Evolutionary conservation across 2,113 vertebrate species (phyloP), one percentile per base, ranked within the genome.

Genomic region (Donacobius atricapilla): DNA sequence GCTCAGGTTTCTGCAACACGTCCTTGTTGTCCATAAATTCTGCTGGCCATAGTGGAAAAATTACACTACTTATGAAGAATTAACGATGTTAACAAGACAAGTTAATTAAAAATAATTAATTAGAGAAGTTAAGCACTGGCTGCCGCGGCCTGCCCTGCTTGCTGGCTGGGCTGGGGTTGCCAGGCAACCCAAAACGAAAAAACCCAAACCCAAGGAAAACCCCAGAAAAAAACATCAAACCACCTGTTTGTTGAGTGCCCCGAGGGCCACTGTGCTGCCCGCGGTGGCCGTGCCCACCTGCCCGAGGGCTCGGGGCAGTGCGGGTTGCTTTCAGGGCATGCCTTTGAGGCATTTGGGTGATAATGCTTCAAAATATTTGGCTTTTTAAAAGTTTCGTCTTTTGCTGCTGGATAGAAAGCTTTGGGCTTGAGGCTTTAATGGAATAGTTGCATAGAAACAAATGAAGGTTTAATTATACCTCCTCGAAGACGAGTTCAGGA

Each of bases 91-190:
- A 42, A 45, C 53, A 11, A 24, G 27, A 12, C 7, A 28, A 18
- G 42, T 9, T 47, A 56, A 44, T 42, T 30, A 37, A 37, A 18
- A 2, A 9, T 2, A 25, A 27, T 25, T 40, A 30, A 47, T 31
- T 48, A 4, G 24, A 14, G 11, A 40, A 48, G 44, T 6, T n/a
- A 15, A 24, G 19, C 16, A 3, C 1, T 1, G 16, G 48, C 48
- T 6, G 56, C 47, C 0, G 11, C 2, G 7, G 19, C 47, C 2
- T 1, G 28, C 5, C 14, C 0, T 1, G 1, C 15, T 7, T 39
- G 47, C 39, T 8, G 64, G 2, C 18, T 1, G 5, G 37, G 17
- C 31, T 0, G 8, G 23, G 15, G 47, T 61, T 61, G n/a, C 56
- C 30, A 40, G 28, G 56, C 47, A 61, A 60, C 9, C 18, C 39